These are phyloP conservation scores for Sparus aurata DNA, from an alignment of 2,797 vertebrate genomes.

Conservation along the genomic window DNA sequence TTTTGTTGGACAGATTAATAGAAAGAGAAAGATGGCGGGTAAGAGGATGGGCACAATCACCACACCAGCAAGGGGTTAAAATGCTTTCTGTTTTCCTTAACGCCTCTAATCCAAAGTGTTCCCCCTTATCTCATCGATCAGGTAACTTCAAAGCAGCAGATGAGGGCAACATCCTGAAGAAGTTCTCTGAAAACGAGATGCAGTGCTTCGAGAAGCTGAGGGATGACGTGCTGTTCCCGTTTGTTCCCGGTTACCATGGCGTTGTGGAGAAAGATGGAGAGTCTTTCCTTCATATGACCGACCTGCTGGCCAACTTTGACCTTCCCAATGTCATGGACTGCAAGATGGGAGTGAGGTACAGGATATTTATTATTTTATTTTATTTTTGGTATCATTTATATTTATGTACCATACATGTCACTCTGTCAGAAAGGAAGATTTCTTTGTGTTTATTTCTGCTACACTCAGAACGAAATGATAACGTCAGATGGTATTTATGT, in stretches of 20 bases:
- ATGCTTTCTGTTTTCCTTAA: not conserved
- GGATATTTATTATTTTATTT: not conserved
- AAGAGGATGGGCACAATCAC: not conserved
- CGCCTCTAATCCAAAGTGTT: not conserved
- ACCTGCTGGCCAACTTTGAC: slow-evolving; percentile 93
- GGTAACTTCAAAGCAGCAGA: slow-evolving; percentile 98
- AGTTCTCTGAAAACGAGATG: slow-evolving; percentile 94
- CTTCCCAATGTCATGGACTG: slow-evolving; percentile 98
- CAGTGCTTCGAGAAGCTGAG: slow-evolving; percentile 91
- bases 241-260: slow-evolving; percentile 92
- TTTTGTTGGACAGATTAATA: not conserved
- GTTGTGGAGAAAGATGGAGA: slow-evolving; percentile 94
- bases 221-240: slow-evolving; percentile 88
- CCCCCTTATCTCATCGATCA: slow-evolving; percentile 73
- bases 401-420: not conserved
- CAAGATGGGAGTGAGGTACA: slow-evolving; percentile 98
- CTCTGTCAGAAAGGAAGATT: not conserved
- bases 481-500: not conserved
- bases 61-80: not conserved
- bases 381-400: too few species aligned
- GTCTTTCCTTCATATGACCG: slow-evolving; percentile 93
- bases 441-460: not conserved
- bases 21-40: not conserved
- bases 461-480: not conserved
- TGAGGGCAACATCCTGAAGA: slow-evolving; percentile 95